A percentile compares a stretch with the other conserved stretches of the same genome.
Conservation (phyloP, 2,888 invertebrate genomes). For the Halocaridina rubra region DNA sequence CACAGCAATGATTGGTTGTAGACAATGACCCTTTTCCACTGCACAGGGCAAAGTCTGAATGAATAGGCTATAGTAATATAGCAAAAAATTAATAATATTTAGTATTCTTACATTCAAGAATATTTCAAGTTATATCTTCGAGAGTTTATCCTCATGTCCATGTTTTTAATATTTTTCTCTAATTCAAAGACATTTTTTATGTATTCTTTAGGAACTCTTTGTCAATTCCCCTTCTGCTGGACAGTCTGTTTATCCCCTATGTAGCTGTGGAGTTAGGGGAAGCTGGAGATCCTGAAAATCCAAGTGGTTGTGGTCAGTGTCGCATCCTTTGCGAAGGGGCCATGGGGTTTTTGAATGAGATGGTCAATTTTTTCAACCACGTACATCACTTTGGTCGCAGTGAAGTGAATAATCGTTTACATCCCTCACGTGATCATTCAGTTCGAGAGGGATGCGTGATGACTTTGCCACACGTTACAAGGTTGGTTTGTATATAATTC, state of each 20-base stretch:
- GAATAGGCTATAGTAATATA: too few relatives aligned
- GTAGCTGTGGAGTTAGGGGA: conserved; percentile 49
- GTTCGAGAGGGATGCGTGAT: conserved; percentile 40
- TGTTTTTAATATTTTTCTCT: neutral
- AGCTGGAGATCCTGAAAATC: conserved; percentile 40
- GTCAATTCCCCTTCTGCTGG: conserved; percentile 42
- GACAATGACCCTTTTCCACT: too few relatives aligned
- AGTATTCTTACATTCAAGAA: neutral
- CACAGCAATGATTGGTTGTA: too few relatives aligned
- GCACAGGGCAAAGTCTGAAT: too few relatives aligned
- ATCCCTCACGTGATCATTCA: neutral
- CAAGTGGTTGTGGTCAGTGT: conserved; percentile 39
- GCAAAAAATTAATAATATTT: too few relatives aligned
- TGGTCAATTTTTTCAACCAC: conserved; percentile 53
- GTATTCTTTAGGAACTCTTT: conserved; percentile 26
- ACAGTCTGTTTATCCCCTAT: conserved; percentile 43
- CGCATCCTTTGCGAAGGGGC: conserved; percentile 33
- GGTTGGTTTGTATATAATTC: conserved; percentile 6
- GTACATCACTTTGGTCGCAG: conserved; percentile 43
- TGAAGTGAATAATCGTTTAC: conserved; percentile 31
- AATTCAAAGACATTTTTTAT: too few relatives aligned
- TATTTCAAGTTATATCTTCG: neutral
- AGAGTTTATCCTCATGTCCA: neutral
- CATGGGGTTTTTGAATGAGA: conserved; percentile 29
- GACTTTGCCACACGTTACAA: conserved; percentile 44